Base-by-base conservation (phyloP, 2,113 vertebrate genomes). In the Otus sunia region DNA sequence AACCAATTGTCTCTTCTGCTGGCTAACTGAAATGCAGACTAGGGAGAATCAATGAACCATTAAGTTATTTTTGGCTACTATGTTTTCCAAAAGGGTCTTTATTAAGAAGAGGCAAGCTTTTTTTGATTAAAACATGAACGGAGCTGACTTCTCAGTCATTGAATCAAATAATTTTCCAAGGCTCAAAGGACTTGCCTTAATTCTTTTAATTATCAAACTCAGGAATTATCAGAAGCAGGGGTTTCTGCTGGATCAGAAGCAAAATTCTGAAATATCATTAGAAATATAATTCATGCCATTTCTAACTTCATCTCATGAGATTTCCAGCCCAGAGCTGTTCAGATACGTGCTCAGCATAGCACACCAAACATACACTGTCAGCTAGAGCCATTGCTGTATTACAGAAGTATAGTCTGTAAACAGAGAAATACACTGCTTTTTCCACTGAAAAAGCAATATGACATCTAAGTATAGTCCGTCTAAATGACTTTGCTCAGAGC, bases 111-210 rank as follows among this genome's bases (percentile, higher is more conserved):
- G 26, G 62, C 39, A 66, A 92, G 82, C 53, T 69, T 39, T 30
- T 90, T 90, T 95, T 88, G 77, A 92, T 94, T 95, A 95, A 95
- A 95, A 91, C 4, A 2, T 88, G 87, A 95, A 94, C 25, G 23
- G 81, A 88, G 71, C 62, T 67, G 89, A 85, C 85, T 94, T 82
- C 74, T 88, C 92, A 83, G 91, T 55, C 89, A 76, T 7, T 90
- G 87, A 95, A 88, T 92, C 84, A 90, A 88, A 79, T 94, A 84
- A 94, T 92, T 96, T 94, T 58, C 72, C 69, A 47, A 73, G 74
- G 83, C 85, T 91, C 87, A 73, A 75, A 97, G 89, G 91, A 74
- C 77, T 63, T 66, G 50, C 66, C 66, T 97, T 96, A 88, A 94
- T 95, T 94, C 62, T 88, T 89, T 84, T 89, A 94, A 93, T 95